Conservation (phyloP, 2,113 vertebrate species). For the Gallinago paraguaiae region DNA sequence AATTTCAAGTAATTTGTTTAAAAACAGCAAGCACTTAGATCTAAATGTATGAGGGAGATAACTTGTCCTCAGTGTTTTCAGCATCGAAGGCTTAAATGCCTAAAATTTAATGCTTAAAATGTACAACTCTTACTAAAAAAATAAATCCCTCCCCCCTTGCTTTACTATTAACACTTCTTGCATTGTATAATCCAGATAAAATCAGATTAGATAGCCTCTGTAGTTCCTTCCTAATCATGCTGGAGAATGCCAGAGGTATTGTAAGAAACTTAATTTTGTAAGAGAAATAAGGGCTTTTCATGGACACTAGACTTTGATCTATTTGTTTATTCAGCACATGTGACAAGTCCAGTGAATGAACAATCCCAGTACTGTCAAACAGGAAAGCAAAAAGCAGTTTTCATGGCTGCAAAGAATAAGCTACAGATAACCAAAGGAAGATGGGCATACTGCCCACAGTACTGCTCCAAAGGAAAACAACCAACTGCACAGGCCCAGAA, state of each 20-base stretch:
- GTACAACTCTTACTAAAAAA: not conserved
- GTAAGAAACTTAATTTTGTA: not conserved
- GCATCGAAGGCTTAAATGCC: not conserved
- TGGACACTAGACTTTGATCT: not conserved
- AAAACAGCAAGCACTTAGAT: not conserved
- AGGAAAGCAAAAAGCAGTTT: constrained; percentile 5
- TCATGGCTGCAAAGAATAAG: not conserved
- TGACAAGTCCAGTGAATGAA: not conserved
- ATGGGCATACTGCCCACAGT: not conserved
- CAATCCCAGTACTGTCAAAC: constrained; percentile 4
- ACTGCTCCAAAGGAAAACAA: not conserved
- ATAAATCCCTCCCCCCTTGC: no score
- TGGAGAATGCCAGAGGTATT: not conserved
- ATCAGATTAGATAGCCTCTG: not conserved
- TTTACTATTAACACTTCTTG: not conserved
- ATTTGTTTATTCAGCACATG: not conserved
- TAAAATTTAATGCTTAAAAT: not conserved
- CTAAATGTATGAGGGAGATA: not conserved
- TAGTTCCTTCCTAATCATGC: not conserved
- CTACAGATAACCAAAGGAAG: constrained; percentile 10
- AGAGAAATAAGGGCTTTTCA: not conserved
- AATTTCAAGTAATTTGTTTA: not conserved
- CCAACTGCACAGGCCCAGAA: not conserved
- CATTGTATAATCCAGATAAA: not conserved
- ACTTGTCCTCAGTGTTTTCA: not conserved